Percentiles rank a stretch among this genome's conserved stretches.
Conservation (phyloP, 2,113 vertebrate genomes). For the Xyrauchen texanus region DNA sequence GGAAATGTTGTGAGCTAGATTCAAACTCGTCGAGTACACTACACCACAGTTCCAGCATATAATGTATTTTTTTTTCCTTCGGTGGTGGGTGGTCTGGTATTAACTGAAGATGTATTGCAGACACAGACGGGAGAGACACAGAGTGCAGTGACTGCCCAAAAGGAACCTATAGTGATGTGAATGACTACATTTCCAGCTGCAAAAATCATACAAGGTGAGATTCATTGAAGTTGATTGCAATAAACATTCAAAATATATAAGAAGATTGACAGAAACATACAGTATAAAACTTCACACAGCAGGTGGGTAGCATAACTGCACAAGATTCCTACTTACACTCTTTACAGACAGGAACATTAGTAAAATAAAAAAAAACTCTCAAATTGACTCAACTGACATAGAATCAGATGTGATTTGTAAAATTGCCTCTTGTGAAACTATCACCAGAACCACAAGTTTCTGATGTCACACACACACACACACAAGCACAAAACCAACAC, state of each 20-base stretch:
- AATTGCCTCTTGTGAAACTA: background rate
- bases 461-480: background rate
- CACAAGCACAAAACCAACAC: background rate
- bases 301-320: background rate
- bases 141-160: constrained; percentile 57
- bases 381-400: background rate
- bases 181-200: constrained; percentile 60
- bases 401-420: background rate
- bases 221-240: too few relatives aligned
- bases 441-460: constrained; percentile 2
- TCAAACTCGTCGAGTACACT: too few relatives aligned
- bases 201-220: constrained; percentile 61
- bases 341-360: background rate
- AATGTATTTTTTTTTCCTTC: too few relatives aligned
- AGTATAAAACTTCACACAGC: background rate
- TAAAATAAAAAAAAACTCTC: background rate
- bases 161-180: constrained; percentile 63
- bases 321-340: background rate
- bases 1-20: too few relatives aligned
- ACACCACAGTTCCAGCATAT: too few relatives aligned
- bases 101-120: constrained; percentile 52
- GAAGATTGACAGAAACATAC: too few relatives aligned
- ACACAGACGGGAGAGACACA: constrained; percentile 41
- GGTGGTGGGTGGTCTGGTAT: background rate
- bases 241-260: too few relatives aligned